These are phyloP conservation scores for Ceyx melanurus DNA, from an alignment of 2,113 vertebrate species.

Conservation along the genomic window DNA sequence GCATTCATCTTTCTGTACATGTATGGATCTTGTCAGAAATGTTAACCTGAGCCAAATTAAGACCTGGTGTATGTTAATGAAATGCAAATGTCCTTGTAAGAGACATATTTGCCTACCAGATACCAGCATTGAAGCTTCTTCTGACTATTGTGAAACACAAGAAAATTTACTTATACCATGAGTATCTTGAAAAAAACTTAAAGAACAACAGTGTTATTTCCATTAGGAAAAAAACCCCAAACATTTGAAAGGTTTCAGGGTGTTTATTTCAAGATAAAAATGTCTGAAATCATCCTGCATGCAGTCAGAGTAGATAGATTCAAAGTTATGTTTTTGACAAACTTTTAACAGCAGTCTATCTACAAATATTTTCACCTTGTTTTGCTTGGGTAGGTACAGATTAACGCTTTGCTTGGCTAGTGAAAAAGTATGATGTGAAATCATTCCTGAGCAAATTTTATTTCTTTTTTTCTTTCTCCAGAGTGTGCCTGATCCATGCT, in stretches of 20 bases:
- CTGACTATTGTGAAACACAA: neutral
- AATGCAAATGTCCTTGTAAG: neutral
- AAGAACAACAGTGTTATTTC: neutral
- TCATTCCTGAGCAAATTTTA: neutral
- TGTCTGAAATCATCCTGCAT: neutral
- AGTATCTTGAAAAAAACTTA: neutral
- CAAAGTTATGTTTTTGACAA: neutral
- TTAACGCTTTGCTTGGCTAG: neutral
- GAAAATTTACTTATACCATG: neutral
- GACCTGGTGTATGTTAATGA: neutral
- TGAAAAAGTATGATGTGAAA: neutral
- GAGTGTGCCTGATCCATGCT: neutral
- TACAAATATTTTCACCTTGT: neutral
- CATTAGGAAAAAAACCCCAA: neutral
- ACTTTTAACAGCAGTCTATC: neutral
- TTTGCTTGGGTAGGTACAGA: neutral
- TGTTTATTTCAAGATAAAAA: neutral
- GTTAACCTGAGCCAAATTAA: neutral
- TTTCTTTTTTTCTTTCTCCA: neutral
- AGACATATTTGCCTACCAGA: neutral
- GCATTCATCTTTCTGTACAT: neutral
- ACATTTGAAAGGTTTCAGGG: neutral
- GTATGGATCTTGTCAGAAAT: slow-evolving; percentile 12
- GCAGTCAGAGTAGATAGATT: neutral
- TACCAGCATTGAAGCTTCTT: neutral